Evolutionary conservation across 2,888 invertebrate genomes (phyloP).

Genomic region (Mesochorus sp.): DNA sequence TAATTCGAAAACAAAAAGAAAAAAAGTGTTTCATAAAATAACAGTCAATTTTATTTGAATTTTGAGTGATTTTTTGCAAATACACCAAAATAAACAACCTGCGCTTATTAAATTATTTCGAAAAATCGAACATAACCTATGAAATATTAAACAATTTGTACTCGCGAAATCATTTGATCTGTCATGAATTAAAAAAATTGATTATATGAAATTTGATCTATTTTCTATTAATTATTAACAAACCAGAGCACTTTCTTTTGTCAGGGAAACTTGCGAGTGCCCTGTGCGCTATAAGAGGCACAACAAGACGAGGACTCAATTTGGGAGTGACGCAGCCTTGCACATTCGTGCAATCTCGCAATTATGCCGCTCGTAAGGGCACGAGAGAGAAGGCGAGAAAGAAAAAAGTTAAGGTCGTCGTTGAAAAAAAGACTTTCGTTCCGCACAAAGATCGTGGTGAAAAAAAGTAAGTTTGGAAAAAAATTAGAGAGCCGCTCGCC

Average conservation of each 20-base stretch:
- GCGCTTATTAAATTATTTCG: background rate
- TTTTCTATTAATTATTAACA: background rate
- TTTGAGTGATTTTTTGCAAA: background rate
- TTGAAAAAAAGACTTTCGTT: slow-evolving; percentile 89
- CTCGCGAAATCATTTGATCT: background rate
- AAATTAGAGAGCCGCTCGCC: background rate
- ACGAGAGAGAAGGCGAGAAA: slow-evolving; percentile 90
- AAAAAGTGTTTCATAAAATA: background rate
- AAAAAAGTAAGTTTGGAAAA: slow-evolving; percentile 82
- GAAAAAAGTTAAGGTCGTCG: slow-evolving; percentile 89
- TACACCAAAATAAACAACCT: background rate
- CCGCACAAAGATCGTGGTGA: slow-evolving; percentile 86
- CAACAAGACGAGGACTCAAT: slow-evolving; percentile 33
- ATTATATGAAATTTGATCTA: background rate
- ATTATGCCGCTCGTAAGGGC: slow-evolving; percentile 92
- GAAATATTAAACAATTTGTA: background rate
- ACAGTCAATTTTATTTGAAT: background rate
- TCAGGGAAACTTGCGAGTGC: slow-evolving; percentile 51
- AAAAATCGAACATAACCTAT: slow-evolving; percentile 15
- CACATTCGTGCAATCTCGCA: slow-evolving; percentile 72
- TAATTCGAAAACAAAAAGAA: background rate
- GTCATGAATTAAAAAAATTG: background rate
- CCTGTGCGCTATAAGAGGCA: slow-evolving; percentile 22
- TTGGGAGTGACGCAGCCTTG: slow-evolving; percentile 41
- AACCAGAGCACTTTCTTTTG: background rate